These are phyloP conservation scores for Intellagama lesueurii DNA, from an alignment of 2,797 vertebrate genomes.

Conservation along the genomic window DNA sequence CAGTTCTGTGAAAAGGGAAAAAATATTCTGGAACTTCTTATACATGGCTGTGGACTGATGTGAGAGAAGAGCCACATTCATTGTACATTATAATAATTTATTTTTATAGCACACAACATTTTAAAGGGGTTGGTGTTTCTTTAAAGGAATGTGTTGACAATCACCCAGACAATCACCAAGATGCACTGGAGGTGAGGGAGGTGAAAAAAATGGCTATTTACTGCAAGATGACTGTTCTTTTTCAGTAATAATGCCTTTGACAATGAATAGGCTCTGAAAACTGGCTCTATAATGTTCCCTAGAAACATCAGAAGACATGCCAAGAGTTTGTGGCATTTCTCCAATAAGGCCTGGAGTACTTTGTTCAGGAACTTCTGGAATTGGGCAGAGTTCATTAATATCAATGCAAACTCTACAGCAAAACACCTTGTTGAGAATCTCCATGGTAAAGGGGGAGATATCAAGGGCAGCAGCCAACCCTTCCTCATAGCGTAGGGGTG, in stretches of 20 bases:
- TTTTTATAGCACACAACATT: slow-evolving; percentile 67
- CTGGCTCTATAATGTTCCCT: neutral
- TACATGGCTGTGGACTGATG: slow-evolving; percentile 53
- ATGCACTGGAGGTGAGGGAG: slow-evolving; percentile 60
- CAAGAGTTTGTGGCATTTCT: neutral
- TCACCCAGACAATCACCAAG: slow-evolving; percentile 51
- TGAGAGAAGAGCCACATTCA: slow-evolving; percentile 69
- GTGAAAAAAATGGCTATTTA: slow-evolving; percentile 43
- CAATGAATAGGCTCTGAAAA: neutral
- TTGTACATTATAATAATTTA: slow-evolving; percentile 59
- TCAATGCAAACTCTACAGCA: neutral
- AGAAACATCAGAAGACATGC: neutral
- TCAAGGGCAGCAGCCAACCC: neutral
- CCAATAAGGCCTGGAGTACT: neutral
- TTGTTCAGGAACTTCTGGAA: neutral
- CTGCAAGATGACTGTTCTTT: slow-evolving; percentile 34
- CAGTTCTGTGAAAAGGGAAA: slow-evolving; percentile 31
- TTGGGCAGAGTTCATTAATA: neutral
- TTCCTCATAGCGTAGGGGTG: neutral
- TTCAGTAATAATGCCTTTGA: slow-evolving; percentile 16
- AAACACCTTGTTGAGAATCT: neutral
- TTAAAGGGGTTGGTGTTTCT: slow-evolving; percentile 60
- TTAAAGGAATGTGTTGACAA: slow-evolving; percentile 70
- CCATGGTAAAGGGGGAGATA: neutral
- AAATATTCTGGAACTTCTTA: slow-evolving; percentile 33